A percentile compares a stretch with the other conserved stretches of the same genome.
phyloP scores from a whole-genome alignment of 2,888 invertebrate genomes.

The Pristionchus entomophagus region DNA sequence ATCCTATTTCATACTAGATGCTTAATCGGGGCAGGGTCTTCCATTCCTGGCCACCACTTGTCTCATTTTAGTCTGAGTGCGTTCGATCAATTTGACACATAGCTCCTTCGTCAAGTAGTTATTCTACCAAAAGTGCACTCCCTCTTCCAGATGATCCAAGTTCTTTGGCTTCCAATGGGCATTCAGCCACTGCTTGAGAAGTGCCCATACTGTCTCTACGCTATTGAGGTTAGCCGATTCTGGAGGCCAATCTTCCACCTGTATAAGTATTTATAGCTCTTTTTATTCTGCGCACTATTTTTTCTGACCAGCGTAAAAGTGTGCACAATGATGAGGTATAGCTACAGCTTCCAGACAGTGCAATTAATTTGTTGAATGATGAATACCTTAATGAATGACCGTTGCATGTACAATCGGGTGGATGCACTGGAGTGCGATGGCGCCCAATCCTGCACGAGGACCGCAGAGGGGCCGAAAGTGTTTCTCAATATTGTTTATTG shows the following conservation, averaged over 20 bases:
- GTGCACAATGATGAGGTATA: neutral
- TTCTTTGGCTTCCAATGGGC: neutral
- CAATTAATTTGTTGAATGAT: neutral
- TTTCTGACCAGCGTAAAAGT: neutral
- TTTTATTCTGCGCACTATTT: neutral
- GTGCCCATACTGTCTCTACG: neutral
- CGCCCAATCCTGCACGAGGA: neutral
- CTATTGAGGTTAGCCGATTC: neutral
- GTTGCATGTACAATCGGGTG: neutral
- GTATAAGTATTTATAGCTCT: neutral
- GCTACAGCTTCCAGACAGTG: neutral
- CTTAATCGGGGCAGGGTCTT: neutral
- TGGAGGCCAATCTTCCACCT: slow-evolving; percentile 12
- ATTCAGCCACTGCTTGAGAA: neutral
- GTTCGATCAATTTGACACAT: neutral
- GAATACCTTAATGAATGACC: neutral
- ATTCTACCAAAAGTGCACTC: neutral
- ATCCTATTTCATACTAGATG: too few species aligned
- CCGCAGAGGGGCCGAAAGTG: neutral
- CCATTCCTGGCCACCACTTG: neutral
- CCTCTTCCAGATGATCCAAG: slow-evolving; percentile 13
- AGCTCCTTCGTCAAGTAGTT: neutral
- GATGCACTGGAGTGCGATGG: neutral
- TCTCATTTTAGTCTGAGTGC: slow-evolving; percentile 1
- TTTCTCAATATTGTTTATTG: neutral